Percentiles rank a stretch among this genome's conserved stretches.
Evolutionary conservation across 92 coral and sea anemone species (phyloP).

Genomic region (Epizoanthus fatuus): DNA sequence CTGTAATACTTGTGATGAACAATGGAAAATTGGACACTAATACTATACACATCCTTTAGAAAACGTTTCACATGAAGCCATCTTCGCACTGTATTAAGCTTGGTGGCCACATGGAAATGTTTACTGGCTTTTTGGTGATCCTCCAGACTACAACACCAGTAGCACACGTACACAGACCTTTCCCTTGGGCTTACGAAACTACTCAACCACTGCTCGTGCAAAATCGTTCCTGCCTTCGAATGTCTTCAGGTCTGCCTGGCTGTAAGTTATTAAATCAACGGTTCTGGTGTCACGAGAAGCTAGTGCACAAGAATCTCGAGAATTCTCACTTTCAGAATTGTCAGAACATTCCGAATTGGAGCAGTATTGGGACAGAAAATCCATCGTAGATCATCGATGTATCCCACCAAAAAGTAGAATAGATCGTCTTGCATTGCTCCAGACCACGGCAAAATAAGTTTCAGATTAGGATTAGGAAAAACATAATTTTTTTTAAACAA

Average conservation of each 20-base stretch:
- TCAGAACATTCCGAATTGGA: background rate
- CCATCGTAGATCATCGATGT: background rate
- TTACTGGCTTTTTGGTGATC: slow-evolving; percentile 40
- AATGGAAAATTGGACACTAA: slow-evolving; percentile 44
- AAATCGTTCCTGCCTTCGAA: slow-evolving; percentile 31
- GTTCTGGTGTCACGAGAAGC: slow-evolving; percentile 23
- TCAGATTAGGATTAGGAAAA: too few species aligned
- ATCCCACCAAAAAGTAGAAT: too few species aligned
- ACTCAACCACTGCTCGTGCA: slow-evolving; percentile 29
- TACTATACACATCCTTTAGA: slow-evolving; percentile 44
- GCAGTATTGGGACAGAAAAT: slow-evolving; percentile 30
- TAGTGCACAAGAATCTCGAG: background rate
- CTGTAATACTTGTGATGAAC: slow-evolving; percentile 70
- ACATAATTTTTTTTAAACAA: too few species aligned
- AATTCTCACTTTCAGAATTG: background rate
- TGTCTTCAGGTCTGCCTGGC: slow-evolving; percentile 41
- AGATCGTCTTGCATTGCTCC: too few species aligned
- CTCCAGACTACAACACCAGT: slow-evolving; percentile 52
- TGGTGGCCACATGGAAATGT: slow-evolving; percentile 42
- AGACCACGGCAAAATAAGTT: too few species aligned
- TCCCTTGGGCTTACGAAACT: slow-evolving; percentile 8
- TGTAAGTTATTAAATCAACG: slow-evolving; percentile 23
- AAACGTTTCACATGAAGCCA: slow-evolving; percentile 58
- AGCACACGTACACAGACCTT: background rate
- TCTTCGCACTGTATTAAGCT: slow-evolving; percentile 28